Percentiles rank a stretch among this genome's conserved stretches.
phyloP scores from a whole-genome alignment of 2,888 invertebrate species.

The Mylabris sibirica region DNA sequence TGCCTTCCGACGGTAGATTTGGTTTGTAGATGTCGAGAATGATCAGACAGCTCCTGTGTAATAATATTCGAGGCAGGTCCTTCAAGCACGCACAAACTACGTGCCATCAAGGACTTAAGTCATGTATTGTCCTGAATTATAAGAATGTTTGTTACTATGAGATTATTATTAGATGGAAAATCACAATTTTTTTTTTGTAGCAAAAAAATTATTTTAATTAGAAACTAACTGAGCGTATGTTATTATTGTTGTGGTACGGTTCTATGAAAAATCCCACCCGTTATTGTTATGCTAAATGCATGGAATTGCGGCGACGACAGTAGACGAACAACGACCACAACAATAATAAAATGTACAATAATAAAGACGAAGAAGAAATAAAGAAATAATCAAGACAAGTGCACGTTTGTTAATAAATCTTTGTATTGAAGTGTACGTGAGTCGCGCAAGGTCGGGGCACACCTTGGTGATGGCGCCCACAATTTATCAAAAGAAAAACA shows the following conservation, averaged over 20 bases:
- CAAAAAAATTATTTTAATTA: not conserved
- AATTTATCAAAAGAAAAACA: not conserved
- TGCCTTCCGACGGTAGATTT: conserved; percentile 1
- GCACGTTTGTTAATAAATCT: conserved; percentile 39
- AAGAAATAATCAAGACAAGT: conserved; percentile 13
- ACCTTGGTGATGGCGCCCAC: conserved; percentile 53
- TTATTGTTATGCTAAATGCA: conserved; percentile 42
- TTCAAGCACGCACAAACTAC: conserved; percentile 47
- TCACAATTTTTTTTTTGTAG: not conserved
- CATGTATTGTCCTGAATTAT: conserved; percentile 35
- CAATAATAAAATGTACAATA: not conserved
- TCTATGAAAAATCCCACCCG: conserved; percentile 31
- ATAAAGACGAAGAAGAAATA: not conserved
- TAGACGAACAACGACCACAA: conserved; percentile 5
- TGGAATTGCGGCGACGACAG: conserved; percentile 27
- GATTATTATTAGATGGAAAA: conserved; percentile 5
- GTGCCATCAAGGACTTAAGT: conserved; percentile 46
- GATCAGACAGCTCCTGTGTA: not conserved
- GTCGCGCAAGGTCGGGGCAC: conserved; percentile 53
- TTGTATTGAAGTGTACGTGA: conserved; percentile 47
- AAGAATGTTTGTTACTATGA: conserved; percentile 22
- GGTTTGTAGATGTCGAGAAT: not conserved
- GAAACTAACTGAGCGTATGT: not conserved
- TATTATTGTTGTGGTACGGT: conserved; percentile 30
- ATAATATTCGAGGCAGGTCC: conserved; percentile 48